These are phyloP conservation scores for Cynodonichthys magdalenae DNA, from an alignment of 2,797 vertebrate genomes.

Conservation along the genomic window DNA sequence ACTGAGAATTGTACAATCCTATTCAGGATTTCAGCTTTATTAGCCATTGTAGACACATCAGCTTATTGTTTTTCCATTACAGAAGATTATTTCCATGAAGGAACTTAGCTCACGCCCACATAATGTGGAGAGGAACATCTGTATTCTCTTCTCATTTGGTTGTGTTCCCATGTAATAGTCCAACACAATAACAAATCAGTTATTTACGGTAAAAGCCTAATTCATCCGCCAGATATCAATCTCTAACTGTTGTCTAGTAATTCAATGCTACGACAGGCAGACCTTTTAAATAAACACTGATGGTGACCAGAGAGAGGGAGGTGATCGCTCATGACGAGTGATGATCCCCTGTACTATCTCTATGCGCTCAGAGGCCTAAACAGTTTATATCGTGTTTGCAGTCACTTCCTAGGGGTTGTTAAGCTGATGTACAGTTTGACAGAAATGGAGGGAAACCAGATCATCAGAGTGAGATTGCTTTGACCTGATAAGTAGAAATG, in stretches of 20 bases:
- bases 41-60: conserved; percentile 24
- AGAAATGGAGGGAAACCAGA: conserved; percentile 96
- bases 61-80: conserved; percentile 43
- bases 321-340: conserved; percentile 75
- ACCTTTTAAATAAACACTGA: conserved; percentile 80
- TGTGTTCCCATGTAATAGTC: conserved; percentile 49
- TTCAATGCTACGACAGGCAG: conserved; percentile 67
- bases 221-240: conserved; percentile 70
- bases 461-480: conserved; percentile 91
- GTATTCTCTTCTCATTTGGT: conserved; percentile 56
- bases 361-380: conserved; percentile 89
- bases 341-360: conserved; percentile 87
- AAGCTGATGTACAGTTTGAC: conserved; percentile 94
- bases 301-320: conserved; percentile 75
- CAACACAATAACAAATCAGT: conserved; percentile 48
- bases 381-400: conserved; percentile 99
- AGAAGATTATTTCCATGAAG: conserved; percentile 58
- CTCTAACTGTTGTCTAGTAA: conserved; percentile 68
- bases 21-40: conserved; percentile 42
- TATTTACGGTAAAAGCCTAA: conserved; percentile 66
- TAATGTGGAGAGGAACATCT: conserved; percentile 31
- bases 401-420: conserved; percentile 95
- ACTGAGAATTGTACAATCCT: conserved; percentile 54
- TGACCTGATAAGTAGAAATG: conserved; percentile 93
- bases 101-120: conserved; percentile 34